Percentiles rank a stretch among this genome's conserved stretches.
Conservation (phyloP, 2,113 vertebrate genomes). For the Pyrgilauda ruficollis region DNA sequence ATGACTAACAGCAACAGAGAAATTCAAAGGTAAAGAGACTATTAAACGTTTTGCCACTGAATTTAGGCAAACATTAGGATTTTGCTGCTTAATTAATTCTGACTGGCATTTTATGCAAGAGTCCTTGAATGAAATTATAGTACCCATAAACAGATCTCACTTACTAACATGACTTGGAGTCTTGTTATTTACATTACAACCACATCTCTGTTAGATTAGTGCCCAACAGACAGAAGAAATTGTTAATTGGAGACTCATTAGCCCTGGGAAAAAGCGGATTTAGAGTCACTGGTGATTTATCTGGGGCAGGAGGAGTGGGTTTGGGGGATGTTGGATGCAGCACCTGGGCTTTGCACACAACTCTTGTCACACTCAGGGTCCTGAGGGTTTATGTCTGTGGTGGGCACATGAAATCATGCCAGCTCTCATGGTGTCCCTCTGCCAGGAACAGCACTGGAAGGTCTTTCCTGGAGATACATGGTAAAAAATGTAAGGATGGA, state of each 20-base stretch:
- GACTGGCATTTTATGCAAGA: not conserved
- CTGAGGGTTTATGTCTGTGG: accelerated
- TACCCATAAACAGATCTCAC: not conserved
- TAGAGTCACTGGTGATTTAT: not conserved
- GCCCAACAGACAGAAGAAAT: not conserved
- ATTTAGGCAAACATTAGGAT: not conserved
- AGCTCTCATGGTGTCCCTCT: not conserved
- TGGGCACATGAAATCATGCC: not conserved
- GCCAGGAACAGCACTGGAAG: not conserved
- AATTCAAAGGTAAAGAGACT: not conserved
- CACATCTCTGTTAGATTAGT: not conserved
- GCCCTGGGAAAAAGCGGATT: not conserved
- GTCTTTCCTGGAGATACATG: not conserved
- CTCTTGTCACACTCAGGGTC: not conserved
- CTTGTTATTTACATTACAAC: not conserved
- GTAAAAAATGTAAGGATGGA: not conserved
- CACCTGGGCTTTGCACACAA: not conserved
- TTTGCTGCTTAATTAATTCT: not conserved
- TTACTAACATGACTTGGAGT: not conserved
- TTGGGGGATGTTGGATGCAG: not conserved
- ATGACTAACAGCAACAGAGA: not conserved
- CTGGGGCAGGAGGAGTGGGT: not conserved
- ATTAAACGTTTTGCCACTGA: not conserved
- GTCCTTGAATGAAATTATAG: not conserved
- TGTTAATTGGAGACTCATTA: not conserved